Conservation (phyloP, 35 echinoderm and acorn worm species). For the Ptychodera flava region DNA sequence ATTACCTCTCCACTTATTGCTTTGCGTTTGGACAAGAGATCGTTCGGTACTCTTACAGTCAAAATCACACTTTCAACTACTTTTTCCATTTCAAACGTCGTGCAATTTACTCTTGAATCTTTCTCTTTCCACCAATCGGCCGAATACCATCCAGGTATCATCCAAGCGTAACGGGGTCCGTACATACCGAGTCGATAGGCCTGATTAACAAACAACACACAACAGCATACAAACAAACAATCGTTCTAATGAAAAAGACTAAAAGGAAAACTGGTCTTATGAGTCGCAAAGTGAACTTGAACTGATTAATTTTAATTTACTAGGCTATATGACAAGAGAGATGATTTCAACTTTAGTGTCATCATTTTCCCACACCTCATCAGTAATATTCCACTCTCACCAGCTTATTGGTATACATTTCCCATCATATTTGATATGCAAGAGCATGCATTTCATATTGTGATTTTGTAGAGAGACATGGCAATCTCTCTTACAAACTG, state of each 20-base stretch:
- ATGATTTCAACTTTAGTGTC: not conserved
- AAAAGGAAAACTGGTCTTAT: too few relatives aligned
- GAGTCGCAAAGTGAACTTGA: not conserved
- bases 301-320: not conserved
- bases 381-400: not conserved
- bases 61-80: constrained; percentile 7
- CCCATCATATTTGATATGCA: too few relatives aligned
- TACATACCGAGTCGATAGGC: constrained; percentile 35
- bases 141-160: constrained; percentile 56
- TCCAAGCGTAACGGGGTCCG: constrained; percentile 44
- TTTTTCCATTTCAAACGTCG: constrained; percentile 12
- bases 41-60: not conserved
- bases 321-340: not conserved
- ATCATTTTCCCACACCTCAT: not conserved
- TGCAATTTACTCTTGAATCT: constrained; percentile 25
- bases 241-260: too few relatives aligned
- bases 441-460: too few relatives aligned
- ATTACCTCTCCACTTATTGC: too few relatives aligned
- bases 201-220: constrained; percentile 12
- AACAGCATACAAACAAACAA: too few relatives aligned
- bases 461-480: too few relatives aligned
- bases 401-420: too few relatives aligned
- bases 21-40: too few relatives aligned
- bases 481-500: too few relatives aligned
- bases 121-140: constrained; percentile 32